Evolutionary conservation across 2,888 invertebrate genomes (phyloP).

Genomic region (Drosophila neotestacea): DNA sequence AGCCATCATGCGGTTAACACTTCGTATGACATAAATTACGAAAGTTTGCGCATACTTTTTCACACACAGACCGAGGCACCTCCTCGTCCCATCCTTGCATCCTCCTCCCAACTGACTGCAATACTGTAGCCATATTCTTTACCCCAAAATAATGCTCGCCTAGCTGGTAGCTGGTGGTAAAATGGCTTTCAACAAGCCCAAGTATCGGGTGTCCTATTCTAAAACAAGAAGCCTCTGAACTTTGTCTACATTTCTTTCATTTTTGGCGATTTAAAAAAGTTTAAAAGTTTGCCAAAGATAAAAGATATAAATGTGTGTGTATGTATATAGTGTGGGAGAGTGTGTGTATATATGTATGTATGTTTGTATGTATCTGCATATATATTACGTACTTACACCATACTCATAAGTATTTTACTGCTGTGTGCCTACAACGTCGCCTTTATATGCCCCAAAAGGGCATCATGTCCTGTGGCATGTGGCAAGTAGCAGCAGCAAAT

Average conservation of each 20-base stretch:
- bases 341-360: conserved; percentile 20
- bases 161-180: conserved; percentile 56
- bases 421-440: conserved; percentile 64
- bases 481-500: conserved; percentile 49
- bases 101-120: conserved; percentile 40
- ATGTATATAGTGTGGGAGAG: conserved; percentile 17
- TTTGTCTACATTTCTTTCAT: conserved; percentile 77
- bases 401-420: conserved; percentile 64
- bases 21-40: conserved; percentile 82
- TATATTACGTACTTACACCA: conserved; percentile 54
- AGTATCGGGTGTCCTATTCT: conserved; percentile 15
- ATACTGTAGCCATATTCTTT: conserved; percentile 71
- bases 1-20: conserved; percentile 83
- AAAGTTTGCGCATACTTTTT: conserved; percentile 82
- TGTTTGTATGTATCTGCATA: conserved; percentile 25
- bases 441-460: conserved; percentile 49
- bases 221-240: conserved; percentile 61
- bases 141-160: conserved; percentile 64
- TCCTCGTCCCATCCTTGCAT: background rate
- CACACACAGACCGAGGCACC: conserved; percentile 61
- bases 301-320: conserved; percentile 59
- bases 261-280: conserved; percentile 75
- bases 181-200: conserved; percentile 71
- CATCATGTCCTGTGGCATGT: conserved; percentile 25
- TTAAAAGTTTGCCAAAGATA: conserved; percentile 78